Conservation (phyloP, 2,888 invertebrate species). For the Xanthia togata region DNA sequence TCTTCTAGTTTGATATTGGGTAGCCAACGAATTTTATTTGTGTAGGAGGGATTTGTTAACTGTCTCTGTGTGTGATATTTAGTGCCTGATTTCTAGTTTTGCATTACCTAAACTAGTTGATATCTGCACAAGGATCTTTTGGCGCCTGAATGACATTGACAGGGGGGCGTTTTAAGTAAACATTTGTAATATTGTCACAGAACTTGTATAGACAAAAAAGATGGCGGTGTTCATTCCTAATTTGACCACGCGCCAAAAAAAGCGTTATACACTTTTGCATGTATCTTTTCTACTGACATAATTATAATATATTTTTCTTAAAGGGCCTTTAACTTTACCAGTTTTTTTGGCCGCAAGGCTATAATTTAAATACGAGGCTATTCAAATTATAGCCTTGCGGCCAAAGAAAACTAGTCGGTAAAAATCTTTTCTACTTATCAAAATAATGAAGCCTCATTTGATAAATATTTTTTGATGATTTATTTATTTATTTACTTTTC, state of each 20-base stretch:
- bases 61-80: background rate
- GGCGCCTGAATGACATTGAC: background rate
- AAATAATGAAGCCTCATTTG: slow-evolving; percentile 9
- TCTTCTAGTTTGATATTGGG: background rate
- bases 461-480: background rate
- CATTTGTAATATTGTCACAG: no score
- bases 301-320: no score
- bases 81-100: background rate
- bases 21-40: slow-evolving; percentile 2
- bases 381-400: slow-evolving; percentile 2
- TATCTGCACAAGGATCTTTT: background rate
- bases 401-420: slow-evolving; percentile 2
- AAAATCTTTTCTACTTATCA: background rate
- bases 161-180: background rate
- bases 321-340: no score
- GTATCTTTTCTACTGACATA: background rate
- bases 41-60: background rate
- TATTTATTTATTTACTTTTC: no score
- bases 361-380: no score
- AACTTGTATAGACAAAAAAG: background rate
- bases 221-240: background rate
- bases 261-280: background rate
- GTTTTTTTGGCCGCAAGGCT: no score
- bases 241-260: background rate
- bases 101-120: background rate